Base-by-base conservation (phyloP, 2,113 vertebrate genomes). In the Hippocampus zosterae region DNA sequence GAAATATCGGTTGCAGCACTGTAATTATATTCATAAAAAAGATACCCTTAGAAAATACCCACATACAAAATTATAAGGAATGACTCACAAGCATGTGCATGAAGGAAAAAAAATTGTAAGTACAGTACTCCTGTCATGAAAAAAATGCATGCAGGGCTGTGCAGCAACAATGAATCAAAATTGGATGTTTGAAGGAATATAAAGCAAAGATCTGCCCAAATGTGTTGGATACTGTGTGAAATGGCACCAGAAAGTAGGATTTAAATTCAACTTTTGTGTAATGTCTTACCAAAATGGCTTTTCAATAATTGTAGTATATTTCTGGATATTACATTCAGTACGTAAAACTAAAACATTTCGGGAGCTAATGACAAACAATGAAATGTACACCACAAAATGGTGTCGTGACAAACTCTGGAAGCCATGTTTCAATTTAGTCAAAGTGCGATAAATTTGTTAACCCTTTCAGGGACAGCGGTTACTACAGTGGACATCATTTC, bases 401-500 rank as follows among this genome's bases (percentile, higher is more conserved):
- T 50, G 48, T 21, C 6, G 48, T 50, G 48, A 8, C 48, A 50
- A 50, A 50, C 48, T 50, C 12, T 21, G 48, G 18, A 23, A 10
- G 23, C 25, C 23, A 57, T 23, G 13, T 18, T 23, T 40, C 5
- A 1, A 1, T 61, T 56, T 61, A 56, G 29, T 71, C 25, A 16
- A 56, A 74, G 46, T 37, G 55, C 68, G 66, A 33, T 60, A 56
- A 74, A 68, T 69, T 64, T 21, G 72, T 74, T 69, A 55, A 37
- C 5, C 33, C 33, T 37, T 37, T 37, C 33, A 37, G 29, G 29
- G 29, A 33, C 3, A 33, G 29, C 29, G 5, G 33, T 6, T 37
- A 37, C 33, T 6, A 37, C 33, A 37, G 33, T 37, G 33, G 33
- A 37, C 33, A 37, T 37, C 33, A 37, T n/a, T n/a, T n/a, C n/a